A percentile compares a stretch with the other conserved stretches of the same genome.
Conservation (phyloP, 2,888 invertebrate genomes). For the Trissonchulus latispiculum region DNA sequence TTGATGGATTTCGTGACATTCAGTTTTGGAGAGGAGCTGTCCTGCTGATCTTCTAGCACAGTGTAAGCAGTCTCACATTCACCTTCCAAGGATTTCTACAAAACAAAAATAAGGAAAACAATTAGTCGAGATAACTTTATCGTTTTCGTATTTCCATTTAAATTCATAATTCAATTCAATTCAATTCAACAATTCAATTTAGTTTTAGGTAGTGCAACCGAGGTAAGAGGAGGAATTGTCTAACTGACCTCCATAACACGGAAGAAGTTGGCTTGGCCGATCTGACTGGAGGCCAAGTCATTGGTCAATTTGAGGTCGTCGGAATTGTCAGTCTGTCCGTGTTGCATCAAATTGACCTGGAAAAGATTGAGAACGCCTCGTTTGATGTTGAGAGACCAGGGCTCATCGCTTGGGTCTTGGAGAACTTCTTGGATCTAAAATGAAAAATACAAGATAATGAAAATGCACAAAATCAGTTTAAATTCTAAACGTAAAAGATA, state of each 20-base stretch:
- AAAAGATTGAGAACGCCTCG: slow-evolving; percentile 37
- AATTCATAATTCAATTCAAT: too few species aligned
- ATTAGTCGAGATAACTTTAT: too few species aligned
- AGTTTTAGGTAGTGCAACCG: too few species aligned
- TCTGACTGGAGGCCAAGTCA: not conserved
- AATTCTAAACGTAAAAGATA: too few species aligned
- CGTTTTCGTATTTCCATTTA: too few species aligned
- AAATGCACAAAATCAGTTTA: too few species aligned
- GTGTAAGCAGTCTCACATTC: slow-evolving; percentile 30
- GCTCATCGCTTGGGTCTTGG: slow-evolving; percentile 31
- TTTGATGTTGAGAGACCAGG: slow-evolving; percentile 40
- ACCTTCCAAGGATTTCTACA: slow-evolving; percentile 34
- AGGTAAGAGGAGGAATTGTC: too few species aligned
- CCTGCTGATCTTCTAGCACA: not conserved
- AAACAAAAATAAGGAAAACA: too few species aligned
- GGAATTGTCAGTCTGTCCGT: slow-evolving; percentile 5
- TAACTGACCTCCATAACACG: slow-evolving; percentile 29
- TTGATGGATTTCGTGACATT: slow-evolving; percentile 46
- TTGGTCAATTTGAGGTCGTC: slow-evolving; percentile 11
- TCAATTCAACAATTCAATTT: too few species aligned
- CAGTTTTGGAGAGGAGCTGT: slow-evolving; percentile 30
- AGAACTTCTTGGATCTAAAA: slow-evolving; percentile 25
- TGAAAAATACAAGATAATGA: too few species aligned
- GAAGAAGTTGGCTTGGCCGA: slow-evolving; percentile 20
- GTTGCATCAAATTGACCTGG: slow-evolving; percentile 28